Conservation (phyloP, 2,888 invertebrate species). For the Tetanocera ferruginea region DNA sequence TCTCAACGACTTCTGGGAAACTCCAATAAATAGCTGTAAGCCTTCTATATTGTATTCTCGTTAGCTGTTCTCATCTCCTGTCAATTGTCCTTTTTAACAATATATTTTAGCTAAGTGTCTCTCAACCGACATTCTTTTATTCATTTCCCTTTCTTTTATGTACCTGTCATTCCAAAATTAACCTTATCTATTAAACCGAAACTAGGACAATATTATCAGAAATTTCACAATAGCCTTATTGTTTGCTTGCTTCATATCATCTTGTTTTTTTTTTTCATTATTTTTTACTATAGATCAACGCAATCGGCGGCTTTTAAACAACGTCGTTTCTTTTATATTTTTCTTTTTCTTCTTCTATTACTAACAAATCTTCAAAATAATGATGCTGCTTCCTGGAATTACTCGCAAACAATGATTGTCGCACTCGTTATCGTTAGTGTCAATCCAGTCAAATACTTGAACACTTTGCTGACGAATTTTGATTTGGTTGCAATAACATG, state of each 20-base stretch:
- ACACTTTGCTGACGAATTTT: constrained; percentile 1
- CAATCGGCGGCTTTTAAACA: background rate
- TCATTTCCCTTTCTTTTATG: background rate
- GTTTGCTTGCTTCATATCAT: background rate
- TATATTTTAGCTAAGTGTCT: background rate
- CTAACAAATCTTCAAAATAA: background rate
- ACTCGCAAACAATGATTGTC: background rate
- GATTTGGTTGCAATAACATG: background rate
- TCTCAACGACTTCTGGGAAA: too few species aligned
- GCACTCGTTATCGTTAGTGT: background rate
- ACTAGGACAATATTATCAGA: constrained; percentile 12
- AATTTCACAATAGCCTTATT: background rate
- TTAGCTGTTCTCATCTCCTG: background rate
- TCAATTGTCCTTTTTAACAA: background rate
- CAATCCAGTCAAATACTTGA: constrained; percentile 10
- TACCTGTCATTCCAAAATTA: background rate
- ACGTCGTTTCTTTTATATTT: too few species aligned
- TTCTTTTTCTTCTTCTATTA: background rate
- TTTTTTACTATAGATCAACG: background rate
- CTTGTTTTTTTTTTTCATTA: background rate
- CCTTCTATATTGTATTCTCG: background rate
- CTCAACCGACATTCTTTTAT: background rate
- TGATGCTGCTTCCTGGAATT: background rate
- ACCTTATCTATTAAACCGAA: background rate
- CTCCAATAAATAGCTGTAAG: too few species aligned